A percentile compares a stretch with the other conserved stretches of the same genome.
These are phyloP conservation scores for Equus quagga DNA, from an alignment of 2,113 vertebrate genomes.

Conservation along the genomic window DNA sequence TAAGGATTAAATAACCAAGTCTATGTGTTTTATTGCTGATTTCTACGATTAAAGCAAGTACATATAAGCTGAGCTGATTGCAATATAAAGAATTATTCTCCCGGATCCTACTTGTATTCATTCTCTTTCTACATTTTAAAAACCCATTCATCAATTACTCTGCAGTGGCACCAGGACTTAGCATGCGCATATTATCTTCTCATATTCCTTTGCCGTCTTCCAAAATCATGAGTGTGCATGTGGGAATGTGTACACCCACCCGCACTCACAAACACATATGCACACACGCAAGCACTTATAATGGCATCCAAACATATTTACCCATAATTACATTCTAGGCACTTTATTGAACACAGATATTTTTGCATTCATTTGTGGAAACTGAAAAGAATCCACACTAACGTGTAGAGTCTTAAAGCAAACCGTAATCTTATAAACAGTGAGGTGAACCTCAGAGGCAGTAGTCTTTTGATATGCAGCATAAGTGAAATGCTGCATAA, in stretches of 20 bases:
- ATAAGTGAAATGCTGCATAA: constrained; percentile 88
- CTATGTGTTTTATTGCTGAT: constrained; percentile 84
- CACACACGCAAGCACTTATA: neutral
- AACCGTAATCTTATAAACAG: constrained; percentile 77
- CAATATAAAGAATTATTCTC: constrained; percentile 88
- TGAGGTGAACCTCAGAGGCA: constrained; percentile 70
- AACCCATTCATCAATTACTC: constrained; percentile 87
- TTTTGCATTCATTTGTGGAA: constrained; percentile 37
- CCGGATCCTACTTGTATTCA: constrained; percentile 86
- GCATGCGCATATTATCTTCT: constrained; percentile 68
- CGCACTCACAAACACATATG: neutral
- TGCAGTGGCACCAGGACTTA: constrained; percentile 79
- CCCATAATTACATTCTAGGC: constrained; percentile 46
- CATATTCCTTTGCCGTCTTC: constrained; percentile 74
- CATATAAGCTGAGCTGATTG: constrained; percentile 86
- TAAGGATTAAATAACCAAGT: constrained; percentile 86
- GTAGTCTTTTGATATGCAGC: constrained; percentile 82
- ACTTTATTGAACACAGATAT: neutral
- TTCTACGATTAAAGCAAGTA: constrained; percentile 85
- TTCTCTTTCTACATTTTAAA: constrained; percentile 87
- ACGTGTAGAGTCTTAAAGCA: constrained; percentile 75
- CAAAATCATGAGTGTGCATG: neutral
- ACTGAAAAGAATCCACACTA: constrained; percentile 53
- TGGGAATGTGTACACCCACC: neutral
- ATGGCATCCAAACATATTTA: constrained; percentile 27